A percentile compares a stretch with the other conserved stretches of the same genome.
Conservation (phyloP, 2,797 vertebrate genomes). For the Pipistrellus pygmaeus region DNA sequence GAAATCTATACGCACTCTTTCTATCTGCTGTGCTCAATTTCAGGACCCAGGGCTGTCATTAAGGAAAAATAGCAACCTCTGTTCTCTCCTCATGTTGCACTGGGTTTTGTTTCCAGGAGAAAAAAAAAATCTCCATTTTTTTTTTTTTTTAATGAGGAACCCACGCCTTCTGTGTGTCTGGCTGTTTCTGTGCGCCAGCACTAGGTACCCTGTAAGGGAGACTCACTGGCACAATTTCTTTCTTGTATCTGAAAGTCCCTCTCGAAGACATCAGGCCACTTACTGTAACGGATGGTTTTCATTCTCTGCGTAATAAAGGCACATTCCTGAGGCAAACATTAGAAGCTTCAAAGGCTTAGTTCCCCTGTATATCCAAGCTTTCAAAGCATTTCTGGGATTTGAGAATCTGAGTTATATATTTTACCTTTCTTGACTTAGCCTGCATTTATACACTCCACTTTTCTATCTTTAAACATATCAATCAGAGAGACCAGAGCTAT, state of each 20-base stretch:
- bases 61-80: constrained; percentile 79
- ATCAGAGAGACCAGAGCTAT: constrained; percentile 15
- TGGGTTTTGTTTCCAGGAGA: constrained; percentile 9
- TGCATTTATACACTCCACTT: constrained; percentile 16
- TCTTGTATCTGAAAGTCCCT: constrained; percentile 64
- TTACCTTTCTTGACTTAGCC: constrained; percentile 37
- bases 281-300: constrained; percentile 77
- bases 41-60: constrained; percentile 76
- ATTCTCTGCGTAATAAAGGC: constrained; percentile 75
- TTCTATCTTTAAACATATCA: constrained; percentile 47
- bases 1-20: constrained; percentile 69
- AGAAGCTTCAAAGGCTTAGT: constrained; percentile 62
- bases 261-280: constrained; percentile 59
- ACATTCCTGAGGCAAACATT: constrained; percentile 69
- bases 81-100: constrained; percentile 68
- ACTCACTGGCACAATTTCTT: constrained; percentile 47
- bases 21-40: constrained; percentile 81
- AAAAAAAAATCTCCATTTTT: constrained; percentile 1
- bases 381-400: constrained; percentile 52
- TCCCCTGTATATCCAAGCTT: constrained; percentile 14
- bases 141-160: constrained; percentile 34
- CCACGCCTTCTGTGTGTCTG: neutral
- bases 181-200: neutral
- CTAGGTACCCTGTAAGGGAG: neutral
- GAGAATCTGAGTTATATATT: constrained; percentile 34